Conservation (phyloP, 2,113 vertebrate species). For the Trochalopteron elliotii region DNA sequence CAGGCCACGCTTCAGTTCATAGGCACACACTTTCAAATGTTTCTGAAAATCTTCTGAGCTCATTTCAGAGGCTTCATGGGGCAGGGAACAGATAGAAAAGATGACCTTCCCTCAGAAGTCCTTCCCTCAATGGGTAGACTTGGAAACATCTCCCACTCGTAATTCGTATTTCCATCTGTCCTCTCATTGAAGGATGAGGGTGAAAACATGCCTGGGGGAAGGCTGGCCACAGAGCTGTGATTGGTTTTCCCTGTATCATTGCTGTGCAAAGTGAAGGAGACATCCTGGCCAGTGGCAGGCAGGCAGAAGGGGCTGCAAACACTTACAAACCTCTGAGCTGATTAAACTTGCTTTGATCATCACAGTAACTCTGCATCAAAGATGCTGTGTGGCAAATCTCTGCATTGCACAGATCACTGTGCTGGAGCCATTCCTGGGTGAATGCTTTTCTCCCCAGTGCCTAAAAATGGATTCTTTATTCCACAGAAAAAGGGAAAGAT, state of each 20-base stretch:
- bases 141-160: neutral
- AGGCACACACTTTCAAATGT: neutral
- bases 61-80: neutral
- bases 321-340: neutral
- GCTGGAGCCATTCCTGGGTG: neutral
- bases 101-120: neutral
- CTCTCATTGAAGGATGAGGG: neutral
- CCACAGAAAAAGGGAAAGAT: neutral
- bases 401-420: neutral
- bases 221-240: neutral
- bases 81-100: neutral
- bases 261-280: conserved; percentile 20
- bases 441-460: neutral
- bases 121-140: neutral
- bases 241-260: neutral
- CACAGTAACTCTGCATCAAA: neutral
- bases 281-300: neutral
- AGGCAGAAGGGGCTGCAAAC: neutral
- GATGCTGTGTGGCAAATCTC: neutral
- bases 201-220: neutral
- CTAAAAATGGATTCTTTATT: neutral
- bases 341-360: conserved; percentile 25
- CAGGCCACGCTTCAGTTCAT: neutral
- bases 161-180: conserved; percentile 37
- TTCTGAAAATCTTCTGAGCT: neutral